Evolutionary conservation across 2,113 vertebrate species (phyloP).

Genomic region (Ammodytes dubius): DNA sequence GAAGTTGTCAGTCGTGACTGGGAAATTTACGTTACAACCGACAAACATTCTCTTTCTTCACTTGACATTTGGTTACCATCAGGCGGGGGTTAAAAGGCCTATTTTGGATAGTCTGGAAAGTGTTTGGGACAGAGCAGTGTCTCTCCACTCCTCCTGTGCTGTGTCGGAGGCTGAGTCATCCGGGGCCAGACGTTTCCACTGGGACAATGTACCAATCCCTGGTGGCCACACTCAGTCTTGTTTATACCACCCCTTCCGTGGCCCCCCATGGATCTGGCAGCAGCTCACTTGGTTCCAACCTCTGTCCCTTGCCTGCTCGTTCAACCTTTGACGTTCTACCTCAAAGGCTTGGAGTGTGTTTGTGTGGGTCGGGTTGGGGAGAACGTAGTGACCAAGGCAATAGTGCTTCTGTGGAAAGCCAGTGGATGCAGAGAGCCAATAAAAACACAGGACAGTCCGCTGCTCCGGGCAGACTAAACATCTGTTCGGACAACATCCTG

Average conservation of each 20-base stretch:
- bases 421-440: slow-evolving; percentile 73
- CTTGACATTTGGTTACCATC: slow-evolving; percentile 81
- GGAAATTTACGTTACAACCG: slow-evolving; percentile 33
- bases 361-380: slow-evolving; percentile 34
- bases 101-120: slow-evolving; percentile 83
- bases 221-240: slow-evolving; percentile 68
- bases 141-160: slow-evolving; percentile 65
- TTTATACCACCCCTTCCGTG: slow-evolving; percentile 69
- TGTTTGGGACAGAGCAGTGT: slow-evolving; percentile 72
- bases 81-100: slow-evolving; percentile 70
- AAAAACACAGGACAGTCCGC: slow-evolving; percentile 73
- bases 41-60: slow-evolving; percentile 59
- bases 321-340: slow-evolving; percentile 62
- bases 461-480: slow-evolving; percentile 83
- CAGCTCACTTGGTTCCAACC: slow-evolving; percentile 41
- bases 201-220: slow-evolving; percentile 74
- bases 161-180: slow-evolving; percentile 80
- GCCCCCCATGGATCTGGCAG: slow-evolving; percentile 69
- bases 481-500: slow-evolving; percentile 80
- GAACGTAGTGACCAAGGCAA: slow-evolving; percentile 50
- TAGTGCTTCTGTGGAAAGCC: slow-evolving; percentile 71
- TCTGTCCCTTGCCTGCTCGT: slow-evolving; percentile 52
- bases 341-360: slow-evolving; percentile 62
- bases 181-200: slow-evolving; percentile 80
- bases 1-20: slow-evolving; percentile 45